Evolutionary conservation across 2,888 invertebrate species (phyloP), one percentile per base, ranked within the genome.

Genomic region (Zaprionus bogoriensis): DNA sequence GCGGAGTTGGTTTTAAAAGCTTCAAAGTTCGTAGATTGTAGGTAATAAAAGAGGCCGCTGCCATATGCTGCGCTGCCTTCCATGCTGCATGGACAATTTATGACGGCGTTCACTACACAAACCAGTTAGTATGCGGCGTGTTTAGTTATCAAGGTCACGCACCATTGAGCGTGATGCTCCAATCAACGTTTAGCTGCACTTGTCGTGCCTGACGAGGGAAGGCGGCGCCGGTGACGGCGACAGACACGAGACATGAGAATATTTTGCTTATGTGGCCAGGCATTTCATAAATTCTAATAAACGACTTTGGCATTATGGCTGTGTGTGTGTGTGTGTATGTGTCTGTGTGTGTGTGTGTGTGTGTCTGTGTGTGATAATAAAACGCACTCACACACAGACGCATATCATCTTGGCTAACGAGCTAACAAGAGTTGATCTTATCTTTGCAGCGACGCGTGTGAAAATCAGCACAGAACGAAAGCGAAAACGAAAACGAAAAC

Each of bases 141-240:
- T 53, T 46, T 44, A 57, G 69, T 67, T 80, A 82, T 85, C 80
- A 70, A 66, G 70, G 60, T 46, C 69, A 80, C 80, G 76, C 80
- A 82, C 70, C 80, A 82, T 78, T 85, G 86, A 65, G 50, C 82
- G 53, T 55, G 44, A 57, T 60, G 66, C 66, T 55, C 66, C 73
- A 85, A 76, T 80, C 85, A 67, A 62, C 58, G 45, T 73, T 74
- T 39, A 53, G 69, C 59, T 72, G 69, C 68, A 74, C 42, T 64
- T 27, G 38, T 53, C 64, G 54, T 69, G 65, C 59, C 46, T 42
- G 71, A 52, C 48, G 63, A 50, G 52, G 23, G n/a, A n/a, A n/a
- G n/a, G n/a, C n/a, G n/a, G n/a, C n/a, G n/a, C n/a, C n/a, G n/a
- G n/a, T n/a, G n/a, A n/a, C 36, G 51, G 14, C 32, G 32, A 36